A percentile compares a stretch with the other conserved stretches of the same genome.
These are phyloP conservation scores for Timandra comae DNA, from an alignment of 2,888 invertebrate species.

Conservation along the genomic window DNA sequence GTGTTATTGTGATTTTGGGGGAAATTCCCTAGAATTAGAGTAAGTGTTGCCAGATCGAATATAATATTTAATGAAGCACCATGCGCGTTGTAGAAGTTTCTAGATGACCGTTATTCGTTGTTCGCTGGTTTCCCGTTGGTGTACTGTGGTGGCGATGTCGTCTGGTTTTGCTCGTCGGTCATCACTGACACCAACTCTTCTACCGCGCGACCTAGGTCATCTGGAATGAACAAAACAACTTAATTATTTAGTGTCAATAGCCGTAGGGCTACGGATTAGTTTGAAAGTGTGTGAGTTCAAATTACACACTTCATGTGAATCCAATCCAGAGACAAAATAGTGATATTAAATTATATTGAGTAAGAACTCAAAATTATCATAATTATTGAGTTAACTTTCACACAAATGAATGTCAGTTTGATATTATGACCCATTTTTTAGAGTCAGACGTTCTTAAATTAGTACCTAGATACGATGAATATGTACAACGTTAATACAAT, in stretches of 20 bases:
- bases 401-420: too few species aligned
- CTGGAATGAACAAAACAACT: conserved; percentile 60
- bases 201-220: conserved; percentile 91
- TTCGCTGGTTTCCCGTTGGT: conserved; percentile 64
- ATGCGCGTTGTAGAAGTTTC: conserved; percentile 25
- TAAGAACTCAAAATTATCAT: too few species aligned
- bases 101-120: conserved; percentile 36
- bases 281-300: too few species aligned
- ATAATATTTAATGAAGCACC: conserved; percentile 34
- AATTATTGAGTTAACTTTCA: too few species aligned
- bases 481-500: conserved; percentile 3
- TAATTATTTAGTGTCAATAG: conserved; percentile 1
- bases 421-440: too few species aligned
- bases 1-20: conserved; percentile 22
- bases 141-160: conserved; percentile 63
- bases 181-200: conserved; percentile 93
- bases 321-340: too few species aligned
- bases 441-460: too few species aligned
- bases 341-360: too few species aligned
- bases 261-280: too few species aligned
- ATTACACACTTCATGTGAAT: too few species aligned
- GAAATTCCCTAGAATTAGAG: conserved; percentile 15
- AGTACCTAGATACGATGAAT: too few species aligned
- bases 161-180: conserved; percentile 79
- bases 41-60: conserved; percentile 60